Conservation (phyloP, 2,113 vertebrate species). For the Solenodon paradoxus region DNA sequence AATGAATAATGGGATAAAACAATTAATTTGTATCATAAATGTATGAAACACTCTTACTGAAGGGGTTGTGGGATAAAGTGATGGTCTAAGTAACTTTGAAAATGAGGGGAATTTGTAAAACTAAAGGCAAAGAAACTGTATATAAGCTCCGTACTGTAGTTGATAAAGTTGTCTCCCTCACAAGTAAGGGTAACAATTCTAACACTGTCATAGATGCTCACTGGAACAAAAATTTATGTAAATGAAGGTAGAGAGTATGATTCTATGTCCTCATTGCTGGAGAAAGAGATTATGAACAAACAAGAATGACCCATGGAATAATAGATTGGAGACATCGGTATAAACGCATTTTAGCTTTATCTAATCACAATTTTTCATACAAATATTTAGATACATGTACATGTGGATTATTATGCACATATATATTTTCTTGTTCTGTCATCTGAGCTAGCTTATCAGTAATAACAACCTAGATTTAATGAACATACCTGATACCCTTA, state of each 20-base stretch:
- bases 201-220: neutral
- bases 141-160: neutral
- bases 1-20: neutral
- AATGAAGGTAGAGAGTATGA: neutral
- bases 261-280: neutral
- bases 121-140: neutral
- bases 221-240: neutral
- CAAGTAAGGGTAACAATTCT: neutral
- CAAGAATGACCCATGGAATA: neutral
- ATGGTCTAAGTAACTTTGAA: neutral
- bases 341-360: neutral
- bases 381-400: neutral
- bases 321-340: neutral
- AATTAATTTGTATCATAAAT: neutral
- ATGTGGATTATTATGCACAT: no score
- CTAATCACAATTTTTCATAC: neutral
- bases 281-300: neutral
- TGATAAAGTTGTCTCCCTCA: neutral
- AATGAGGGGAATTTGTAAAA: neutral
- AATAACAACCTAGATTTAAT: neutral
- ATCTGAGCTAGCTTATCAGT: neutral
- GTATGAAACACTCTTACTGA: neutral
- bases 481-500: no score
- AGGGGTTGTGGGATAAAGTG: neutral
- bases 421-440: no score